Percentiles rank a stretch among this genome's conserved stretches.
Conservation (phyloP, 2,797 vertebrate species). For the Apogon hyalosoma region DNA sequence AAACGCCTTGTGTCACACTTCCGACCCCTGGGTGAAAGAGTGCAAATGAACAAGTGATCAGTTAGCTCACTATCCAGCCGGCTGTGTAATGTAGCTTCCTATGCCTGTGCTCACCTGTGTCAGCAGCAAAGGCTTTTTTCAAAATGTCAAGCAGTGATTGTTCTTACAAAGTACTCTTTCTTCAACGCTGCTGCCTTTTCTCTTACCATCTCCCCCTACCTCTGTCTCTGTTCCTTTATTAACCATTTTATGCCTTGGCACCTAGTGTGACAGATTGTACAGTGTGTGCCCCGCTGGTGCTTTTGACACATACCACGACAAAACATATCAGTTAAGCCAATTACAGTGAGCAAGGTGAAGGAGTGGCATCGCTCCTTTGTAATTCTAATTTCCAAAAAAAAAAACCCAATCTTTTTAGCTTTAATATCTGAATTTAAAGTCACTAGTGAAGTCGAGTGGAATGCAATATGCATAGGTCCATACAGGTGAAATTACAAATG, state of each 20-base stretch:
- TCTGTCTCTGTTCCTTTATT: constrained; percentile 42
- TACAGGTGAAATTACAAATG: too few relatives aligned
- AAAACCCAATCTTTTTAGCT: not conserved
- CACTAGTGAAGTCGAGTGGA: not conserved
- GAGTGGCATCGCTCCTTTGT: constrained; percentile 31
- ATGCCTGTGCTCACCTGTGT: constrained; percentile 67
- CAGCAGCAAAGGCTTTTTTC: constrained; percentile 58
- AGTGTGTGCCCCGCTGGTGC: constrained; percentile 60
- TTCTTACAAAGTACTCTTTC: constrained; percentile 35
- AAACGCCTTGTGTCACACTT: constrained; percentile 80
- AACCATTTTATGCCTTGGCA: constrained; percentile 41
- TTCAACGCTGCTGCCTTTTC: constrained; percentile 24
- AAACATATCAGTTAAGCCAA: constrained; percentile 79
- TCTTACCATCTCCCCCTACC: not conserved
- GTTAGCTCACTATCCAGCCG: constrained; percentile 66
- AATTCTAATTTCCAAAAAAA: constrained; percentile 25
- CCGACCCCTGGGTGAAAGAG: constrained; percentile 77
- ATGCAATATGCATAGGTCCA: too few relatives aligned
- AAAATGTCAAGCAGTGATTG: constrained; percentile 67
- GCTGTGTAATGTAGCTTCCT: constrained; percentile 56
- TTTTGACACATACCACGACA: constrained; percentile 74
- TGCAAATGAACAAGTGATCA: constrained; percentile 84
- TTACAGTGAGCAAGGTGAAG: constrained; percentile 68
- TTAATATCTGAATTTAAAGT: not conserved
- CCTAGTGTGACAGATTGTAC: constrained; percentile 50